Base-by-base conservation (phyloP, 2,888 invertebrate species). In the Cantharis nigra region DNA sequence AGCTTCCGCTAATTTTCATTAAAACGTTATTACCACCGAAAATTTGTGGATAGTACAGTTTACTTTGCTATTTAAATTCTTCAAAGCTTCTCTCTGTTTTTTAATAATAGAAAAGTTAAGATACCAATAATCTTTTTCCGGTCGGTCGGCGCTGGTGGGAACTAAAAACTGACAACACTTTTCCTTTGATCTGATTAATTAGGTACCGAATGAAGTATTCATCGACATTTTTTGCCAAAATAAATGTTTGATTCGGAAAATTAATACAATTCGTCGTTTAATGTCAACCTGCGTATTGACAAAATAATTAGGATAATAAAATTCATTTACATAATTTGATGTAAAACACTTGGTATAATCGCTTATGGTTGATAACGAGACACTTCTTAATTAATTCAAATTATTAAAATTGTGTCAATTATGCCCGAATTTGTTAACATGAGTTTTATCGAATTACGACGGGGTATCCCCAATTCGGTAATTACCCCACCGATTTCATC, bases 1-100 rank as follows among this genome's bases (percentile, higher is more conserved):
- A 73, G 72, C 72, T 73, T 73, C 72, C 72, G 72, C 72, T 73
- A 73, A 73, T 73, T 73, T 73, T 73, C 72, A 73, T 73, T 73
- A 73, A 73, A 73, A 26, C 20, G 72, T 20, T 69, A 73, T 73
- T 73, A 73, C 72, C 49, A 73, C 72, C 49, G 23, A 49, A 49
- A 73, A 73, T 73, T 73, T 69, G 72, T 26, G 49, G 72, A 73
- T 67, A 28, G 71, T 62, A 49, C 49, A 65, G 67, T 73, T 23
- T 67, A 67, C 65, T 73, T 73, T 14, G 69, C 72, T 49, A 30
- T 49, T 62, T 73, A 62, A 73, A 73, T 67, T 73, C 62, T 65
- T 20, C 16, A 49, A 30, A 72, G n/a, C 67, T 23, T 83, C n/a
- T 7, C 11, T 49, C n/a, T 49, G 5, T 2, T 49, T 49, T n/a